Percentiles rank a stretch among this genome's conserved stretches.
Conservation (phyloP, 2,888 invertebrate genomes). For the Anodontia alba region DNA sequence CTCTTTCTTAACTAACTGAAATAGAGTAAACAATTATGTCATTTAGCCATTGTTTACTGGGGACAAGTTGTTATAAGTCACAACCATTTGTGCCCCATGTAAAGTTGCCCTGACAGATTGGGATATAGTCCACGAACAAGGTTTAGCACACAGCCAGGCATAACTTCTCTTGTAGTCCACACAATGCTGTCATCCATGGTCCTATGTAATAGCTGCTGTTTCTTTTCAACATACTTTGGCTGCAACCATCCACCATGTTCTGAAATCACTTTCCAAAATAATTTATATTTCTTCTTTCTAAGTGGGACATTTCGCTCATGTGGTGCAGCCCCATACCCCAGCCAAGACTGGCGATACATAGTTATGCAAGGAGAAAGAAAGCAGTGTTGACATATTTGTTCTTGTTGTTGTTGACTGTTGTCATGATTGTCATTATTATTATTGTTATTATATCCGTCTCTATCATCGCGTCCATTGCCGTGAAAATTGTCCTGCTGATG, state of each 20-base stretch:
- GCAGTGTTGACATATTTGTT: background rate
- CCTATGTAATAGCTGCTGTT: background rate
- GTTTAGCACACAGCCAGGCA: background rate
- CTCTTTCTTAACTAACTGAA: background rate
- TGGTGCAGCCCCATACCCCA: background rate
- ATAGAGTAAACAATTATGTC: background rate
- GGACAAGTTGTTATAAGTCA: background rate
- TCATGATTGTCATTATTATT: background rate
- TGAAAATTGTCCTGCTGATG: background rate
- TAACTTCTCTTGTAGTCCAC: background rate
- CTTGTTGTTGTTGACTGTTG: background rate
- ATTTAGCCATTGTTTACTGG: background rate
- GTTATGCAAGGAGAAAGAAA: background rate
- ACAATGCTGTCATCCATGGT: background rate
- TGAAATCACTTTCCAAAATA: background rate
- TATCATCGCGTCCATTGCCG: background rate
- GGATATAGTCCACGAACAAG: background rate
- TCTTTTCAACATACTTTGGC: background rate
- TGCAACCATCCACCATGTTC: background rate
- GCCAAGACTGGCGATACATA: background rate
- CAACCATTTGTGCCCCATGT: conserved; percentile 9
- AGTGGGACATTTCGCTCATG: background rate
- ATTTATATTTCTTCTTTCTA: background rate
- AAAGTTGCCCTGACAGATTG: background rate
- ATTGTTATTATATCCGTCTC: background rate